Conservation (phyloP, 2,888 invertebrate genomes). For the Aphrophora alni region DNA sequence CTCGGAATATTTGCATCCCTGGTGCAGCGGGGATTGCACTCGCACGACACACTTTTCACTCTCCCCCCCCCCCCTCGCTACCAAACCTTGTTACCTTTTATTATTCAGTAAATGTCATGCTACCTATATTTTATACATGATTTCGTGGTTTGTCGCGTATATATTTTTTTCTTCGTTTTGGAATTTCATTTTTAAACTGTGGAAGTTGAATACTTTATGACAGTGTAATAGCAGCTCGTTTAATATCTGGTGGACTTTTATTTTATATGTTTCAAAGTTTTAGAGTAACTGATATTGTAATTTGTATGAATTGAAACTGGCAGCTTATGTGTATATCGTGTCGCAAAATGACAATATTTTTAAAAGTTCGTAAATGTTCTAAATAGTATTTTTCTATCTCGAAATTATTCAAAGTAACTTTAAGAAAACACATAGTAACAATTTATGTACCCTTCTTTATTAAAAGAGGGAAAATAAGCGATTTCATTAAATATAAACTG, state of each 20-base stretch:
- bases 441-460: too few relatives aligned
- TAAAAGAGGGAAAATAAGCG: too few relatives aligned
- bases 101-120: slow-evolving; percentile 6
- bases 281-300: too few relatives aligned
- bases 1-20: background rate
- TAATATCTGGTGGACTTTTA: background rate
- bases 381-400: too few relatives aligned
- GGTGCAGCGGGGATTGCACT: slow-evolving; percentile 10
- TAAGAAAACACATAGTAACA: too few relatives aligned
- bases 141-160: background rate
- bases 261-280: too few relatives aligned
- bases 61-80: background rate
- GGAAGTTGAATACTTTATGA: background rate
- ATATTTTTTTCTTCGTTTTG: background rate
- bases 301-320: too few relatives aligned
- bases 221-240: background rate
- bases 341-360: too few relatives aligned
- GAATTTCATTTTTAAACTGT: background rate
- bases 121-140: background rate
- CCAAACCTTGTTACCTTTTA: slow-evolving; percentile 9
- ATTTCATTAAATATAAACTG: too few relatives aligned
- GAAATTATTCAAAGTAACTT: too few relatives aligned
- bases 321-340: too few relatives aligned
- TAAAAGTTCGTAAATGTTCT: too few relatives aligned
- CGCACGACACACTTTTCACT: slow-evolving; percentile 10